Evolutionary conservation across 2,888 invertebrate genomes (phyloP).

Genomic region (Amblyjoppa proteus): DNA sequence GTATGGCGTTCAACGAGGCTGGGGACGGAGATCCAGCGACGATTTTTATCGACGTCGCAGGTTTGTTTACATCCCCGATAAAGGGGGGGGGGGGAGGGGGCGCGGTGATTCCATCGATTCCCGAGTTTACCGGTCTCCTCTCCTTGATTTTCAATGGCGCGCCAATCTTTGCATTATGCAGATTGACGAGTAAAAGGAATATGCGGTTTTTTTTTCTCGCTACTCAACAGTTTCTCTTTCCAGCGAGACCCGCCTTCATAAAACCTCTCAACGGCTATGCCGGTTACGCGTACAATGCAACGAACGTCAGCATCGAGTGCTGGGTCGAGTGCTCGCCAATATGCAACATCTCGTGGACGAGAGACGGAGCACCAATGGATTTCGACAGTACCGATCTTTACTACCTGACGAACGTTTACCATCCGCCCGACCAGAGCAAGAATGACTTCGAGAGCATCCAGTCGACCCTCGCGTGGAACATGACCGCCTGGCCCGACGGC

Average conservation of each 20-base stretch:
- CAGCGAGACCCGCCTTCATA: conserved; percentile 96
- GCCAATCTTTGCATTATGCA: conserved; percentile 11
- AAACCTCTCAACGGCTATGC: conserved; percentile 93
- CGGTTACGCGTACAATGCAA: conserved; percentile 91
- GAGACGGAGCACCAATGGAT: conserved; percentile 91
- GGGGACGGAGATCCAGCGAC: conserved; percentile 91
- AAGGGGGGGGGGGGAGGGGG: too few relatives aligned
- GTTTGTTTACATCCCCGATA: conserved; percentile 82
- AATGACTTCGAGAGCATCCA: conserved; percentile 96
- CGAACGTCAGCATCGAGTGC: conserved; percentile 90
- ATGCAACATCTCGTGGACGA: conserved; percentile 94
- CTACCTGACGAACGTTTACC: conserved; percentile 89
- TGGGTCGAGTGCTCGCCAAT: conserved; percentile 95
- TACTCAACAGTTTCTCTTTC: conserved; percentile 47
- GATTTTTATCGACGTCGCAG: conserved; percentile 90
- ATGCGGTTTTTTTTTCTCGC: conserved; percentile 90
- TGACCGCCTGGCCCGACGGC: conserved; percentile 93
- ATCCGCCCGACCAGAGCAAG: conserved; percentile 91
- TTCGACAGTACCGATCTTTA: conserved; percentile 87
- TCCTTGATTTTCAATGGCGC: not conserved
- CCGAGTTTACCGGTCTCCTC: not conserved
- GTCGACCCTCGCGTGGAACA: conserved; percentile 95
- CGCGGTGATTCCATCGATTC: not conserved
- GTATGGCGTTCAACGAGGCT: conserved; percentile 94
- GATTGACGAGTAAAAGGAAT: not conserved